Evolutionary conservation across 1,140 invertebrate genomes (phyloP).

Genomic region (Drosophila parabipectinata): DNA sequence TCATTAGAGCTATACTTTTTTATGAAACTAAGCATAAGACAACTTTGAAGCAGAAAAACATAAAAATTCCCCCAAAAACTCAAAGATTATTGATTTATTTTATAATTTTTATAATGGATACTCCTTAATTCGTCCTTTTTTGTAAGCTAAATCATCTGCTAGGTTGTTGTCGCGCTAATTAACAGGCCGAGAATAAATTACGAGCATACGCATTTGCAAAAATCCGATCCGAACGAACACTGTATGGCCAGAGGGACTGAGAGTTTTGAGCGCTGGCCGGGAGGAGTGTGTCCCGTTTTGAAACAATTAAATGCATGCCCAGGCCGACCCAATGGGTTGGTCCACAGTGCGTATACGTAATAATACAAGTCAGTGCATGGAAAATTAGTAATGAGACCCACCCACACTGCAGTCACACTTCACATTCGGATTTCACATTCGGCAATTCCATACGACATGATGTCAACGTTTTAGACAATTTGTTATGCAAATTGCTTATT

Average conservation of each 20-base stretch:
- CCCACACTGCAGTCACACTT: neutral
- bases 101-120: neutral
- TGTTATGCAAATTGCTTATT: conserved; percentile 83
- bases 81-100: neutral
- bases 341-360: conserved; percentile 63
- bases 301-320: conserved; percentile 77
- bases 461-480: conserved; percentile 77
- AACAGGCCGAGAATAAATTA: conserved; percentile 75
- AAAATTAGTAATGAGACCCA: conserved; percentile 51
- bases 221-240: conserved; percentile 41
- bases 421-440: conserved; percentile 27
- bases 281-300: conserved; percentile 13
- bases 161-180: conserved; percentile 65
- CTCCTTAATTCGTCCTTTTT: neutral
- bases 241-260: conserved; percentile 22
- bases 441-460: conserved; percentile 56
- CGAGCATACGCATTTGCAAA: conserved; percentile 56
- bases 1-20: neutral
- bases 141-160: neutral
- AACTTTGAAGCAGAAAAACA: no score
- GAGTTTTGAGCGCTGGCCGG: neutral
- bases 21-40: no score
- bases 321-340: conserved; percentile 3
- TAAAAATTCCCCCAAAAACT: no score
- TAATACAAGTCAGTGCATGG: conserved; percentile 16